Percentiles rank a stretch among this genome's conserved stretches.
Evolutionary conservation across 2,888 invertebrate genomes (phyloP).

Genomic region (Aporophyla nigra): DNA sequence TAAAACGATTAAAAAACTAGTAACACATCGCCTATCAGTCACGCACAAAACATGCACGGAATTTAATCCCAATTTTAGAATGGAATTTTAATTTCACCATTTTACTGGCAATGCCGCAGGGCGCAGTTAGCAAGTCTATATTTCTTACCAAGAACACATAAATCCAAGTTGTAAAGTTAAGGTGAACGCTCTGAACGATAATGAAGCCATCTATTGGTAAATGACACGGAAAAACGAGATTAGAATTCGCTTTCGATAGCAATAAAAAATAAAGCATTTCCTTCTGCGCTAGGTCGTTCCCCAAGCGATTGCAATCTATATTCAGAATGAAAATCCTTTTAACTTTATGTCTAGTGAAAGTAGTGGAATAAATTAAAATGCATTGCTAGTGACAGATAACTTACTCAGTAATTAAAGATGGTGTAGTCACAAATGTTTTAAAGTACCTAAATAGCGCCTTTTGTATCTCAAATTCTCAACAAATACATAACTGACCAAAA

Average conservation of each 20-base stretch:
- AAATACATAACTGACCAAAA: constrained; percentile 25
- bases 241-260: constrained; percentile 68
- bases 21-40: constrained; percentile 14
- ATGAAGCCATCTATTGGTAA: constrained; percentile 70
- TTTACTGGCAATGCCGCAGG: constrained; percentile 7
- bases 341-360: constrained; percentile 23
- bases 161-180: constrained; percentile 63
- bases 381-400: background rate
- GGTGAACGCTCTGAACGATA: constrained; percentile 67
- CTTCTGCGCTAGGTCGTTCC: constrained; percentile 51
- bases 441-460: constrained; percentile 5
- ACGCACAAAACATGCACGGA: constrained; percentile 33
- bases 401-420: background rate
- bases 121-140: constrained; percentile 24
- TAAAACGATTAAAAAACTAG: background rate
- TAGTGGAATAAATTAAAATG: constrained; percentile 12
- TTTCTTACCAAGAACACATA: constrained; percentile 22
- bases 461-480: constrained; percentile 28
- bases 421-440: background rate
- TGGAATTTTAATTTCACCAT: constrained; percentile 49
- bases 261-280: constrained; percentile 67
- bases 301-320: constrained; percentile 46
- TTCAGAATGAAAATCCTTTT: constrained; percentile 39
- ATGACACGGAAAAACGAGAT: constrained; percentile 72
- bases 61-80: constrained; percentile 55